Evolutionary conservation across 92 coral and sea anemone genomes (phyloP), one percentile per base, ranked within the genome.

Genomic region (Plumapathes pennacea): DNA sequence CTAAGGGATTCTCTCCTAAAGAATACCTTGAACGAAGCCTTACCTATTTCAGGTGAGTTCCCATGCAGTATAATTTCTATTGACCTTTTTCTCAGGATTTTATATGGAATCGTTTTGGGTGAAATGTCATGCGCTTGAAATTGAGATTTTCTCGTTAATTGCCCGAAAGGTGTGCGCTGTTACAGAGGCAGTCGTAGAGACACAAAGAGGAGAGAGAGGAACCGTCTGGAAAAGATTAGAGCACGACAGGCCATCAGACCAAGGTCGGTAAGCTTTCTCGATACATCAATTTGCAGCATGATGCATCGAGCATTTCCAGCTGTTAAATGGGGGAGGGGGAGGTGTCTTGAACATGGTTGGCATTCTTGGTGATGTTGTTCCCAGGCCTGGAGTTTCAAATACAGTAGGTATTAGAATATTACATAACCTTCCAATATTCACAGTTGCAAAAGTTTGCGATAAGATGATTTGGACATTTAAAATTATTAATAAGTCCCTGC

Each of bases 151-250:
- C n/a, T 46, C 29, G 25, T 31, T 49, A 1, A n/a, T n/a, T n/a
- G n/a, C n/a, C n/a, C n/a, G n/a, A n/a, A 60, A 92, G 98, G 81
- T 28, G 73, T 70, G 32, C 73, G 98, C 51, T 69, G 31, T 60
- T 92, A 83, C 46, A 76, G 89, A 56, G 96, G 98, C 13, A 92
- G 98, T 54, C 82, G 83, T 68, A 85, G 98, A 48, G 96, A 92
- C 64, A 72, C 88, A 17, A 80, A 78, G 57, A 92, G 91, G 54
- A 72, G 98, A 42, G 92, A 91, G 46, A 71, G 89, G 69, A 91
- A 88, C 42, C 79, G 77, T 25, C 74, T 66, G 64, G 81, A 71
- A 32, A 85, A 74, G 64, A 69, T 89, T 32, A 80, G 82, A 41
- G 72, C 80, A 39, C 39, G 87, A 64, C 85, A 81, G 40, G 86